Percentiles rank a stretch among this genome's conserved stretches.
Evolutionary conservation across 2,797 vertebrate genomes (phyloP).

Genomic region (Threskiornis aethiopicus): DNA sequence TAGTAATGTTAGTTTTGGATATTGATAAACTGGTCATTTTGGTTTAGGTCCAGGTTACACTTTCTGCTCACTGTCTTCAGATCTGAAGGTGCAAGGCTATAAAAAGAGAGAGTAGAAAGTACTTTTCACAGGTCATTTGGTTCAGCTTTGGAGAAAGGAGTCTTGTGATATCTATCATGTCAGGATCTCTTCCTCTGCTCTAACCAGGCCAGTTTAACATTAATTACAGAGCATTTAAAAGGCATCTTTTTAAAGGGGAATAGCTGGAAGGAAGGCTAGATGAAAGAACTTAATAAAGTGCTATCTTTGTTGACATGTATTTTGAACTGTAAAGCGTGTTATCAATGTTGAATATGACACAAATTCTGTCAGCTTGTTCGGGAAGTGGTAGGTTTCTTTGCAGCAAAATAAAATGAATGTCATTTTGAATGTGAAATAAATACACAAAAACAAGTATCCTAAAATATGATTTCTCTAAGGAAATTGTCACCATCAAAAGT

Average conservation of each 20-base stretch:
- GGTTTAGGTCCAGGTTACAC: neutral
- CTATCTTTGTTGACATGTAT: neutral
- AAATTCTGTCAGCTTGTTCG: neutral
- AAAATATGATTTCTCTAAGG: neutral
- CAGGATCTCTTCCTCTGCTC: neutral
- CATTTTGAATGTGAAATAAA: slow-evolving; percentile 12
- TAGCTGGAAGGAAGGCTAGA: neutral
- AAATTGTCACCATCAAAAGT: neutral
- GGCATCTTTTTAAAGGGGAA: neutral
- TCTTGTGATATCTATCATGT: neutral
- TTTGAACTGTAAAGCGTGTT: neutral
- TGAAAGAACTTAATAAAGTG: neutral
- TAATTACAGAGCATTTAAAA: slow-evolving; percentile 11
- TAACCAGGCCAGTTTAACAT: neutral
- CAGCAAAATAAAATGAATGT: neutral
- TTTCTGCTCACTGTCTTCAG: neutral
- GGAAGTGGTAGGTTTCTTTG: neutral
- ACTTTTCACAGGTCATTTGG: slow-evolving; percentile 3
- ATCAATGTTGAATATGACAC: neutral
- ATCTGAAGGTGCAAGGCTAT: neutral
- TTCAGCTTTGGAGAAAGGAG: neutral
- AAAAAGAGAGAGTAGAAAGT: neutral
- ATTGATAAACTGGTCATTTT: neutral
- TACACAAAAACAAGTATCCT: neutral
- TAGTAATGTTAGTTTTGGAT: neutral